These are phyloP conservation scores for Eristalinus aeneus DNA, from an alignment of 2,888 invertebrate genomes.

Conservation along the genomic window DNA sequence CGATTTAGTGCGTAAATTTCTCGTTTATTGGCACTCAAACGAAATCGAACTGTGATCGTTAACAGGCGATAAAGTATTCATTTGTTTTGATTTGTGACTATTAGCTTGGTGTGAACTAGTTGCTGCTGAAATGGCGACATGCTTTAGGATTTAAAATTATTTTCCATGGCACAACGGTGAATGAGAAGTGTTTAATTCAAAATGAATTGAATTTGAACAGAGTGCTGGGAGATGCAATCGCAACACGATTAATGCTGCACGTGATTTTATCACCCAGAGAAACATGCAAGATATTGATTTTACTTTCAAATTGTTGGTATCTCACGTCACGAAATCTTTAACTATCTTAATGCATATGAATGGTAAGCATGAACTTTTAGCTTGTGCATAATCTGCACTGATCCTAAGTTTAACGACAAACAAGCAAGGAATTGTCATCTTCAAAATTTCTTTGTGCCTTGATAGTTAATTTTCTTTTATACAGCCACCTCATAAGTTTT, in stretches of 20 bases:
- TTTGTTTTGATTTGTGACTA: background rate
- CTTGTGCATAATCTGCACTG: background rate
- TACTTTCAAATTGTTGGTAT: background rate
- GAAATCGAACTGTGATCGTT: background rate
- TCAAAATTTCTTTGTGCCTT: no score
- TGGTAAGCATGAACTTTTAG: background rate
- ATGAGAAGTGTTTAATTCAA: background rate
- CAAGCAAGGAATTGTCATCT: no score
- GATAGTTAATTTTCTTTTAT: no score
- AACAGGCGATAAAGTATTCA: background rate
- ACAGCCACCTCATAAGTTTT: no score
- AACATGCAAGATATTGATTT: background rate
- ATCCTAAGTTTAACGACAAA: background rate
- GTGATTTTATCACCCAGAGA: background rate
- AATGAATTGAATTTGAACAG: background rate
- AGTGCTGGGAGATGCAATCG: background rate
- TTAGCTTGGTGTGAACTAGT: background rate
- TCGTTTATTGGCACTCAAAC: background rate
- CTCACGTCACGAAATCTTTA: background rate
- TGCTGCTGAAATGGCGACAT: background rate
- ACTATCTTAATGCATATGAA: background rate
- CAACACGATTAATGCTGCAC: background rate
- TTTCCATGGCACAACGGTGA: background rate
- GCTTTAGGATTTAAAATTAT: background rate
- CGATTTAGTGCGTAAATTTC: background rate